Evolutionary conservation across 2,113 vertebrate genomes (phyloP), one percentile per base, ranked within the genome.

Genomic region (Andinoacara biseriatus): DNA sequence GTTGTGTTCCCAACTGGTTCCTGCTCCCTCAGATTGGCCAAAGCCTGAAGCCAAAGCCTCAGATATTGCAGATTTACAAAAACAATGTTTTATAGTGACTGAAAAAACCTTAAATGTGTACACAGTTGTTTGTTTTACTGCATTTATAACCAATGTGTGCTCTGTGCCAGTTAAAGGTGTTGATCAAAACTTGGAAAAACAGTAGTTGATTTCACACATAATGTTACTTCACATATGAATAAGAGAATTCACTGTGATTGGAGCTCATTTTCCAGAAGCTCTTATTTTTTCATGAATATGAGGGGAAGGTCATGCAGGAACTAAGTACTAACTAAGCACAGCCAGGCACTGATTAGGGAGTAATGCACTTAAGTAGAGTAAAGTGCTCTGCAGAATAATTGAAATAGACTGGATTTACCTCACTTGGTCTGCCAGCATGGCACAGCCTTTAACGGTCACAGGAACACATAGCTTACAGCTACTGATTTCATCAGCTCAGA

Each of bases 361-460:
- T 90, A 92, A 94, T 93, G 86, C 84, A 93, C 89, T 93, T 92
- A 93, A 94, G 86, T 87, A 85, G 85, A 84, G 82, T 88, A 92
- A 93, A 94, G 88, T 81, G 65, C 89, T 87, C 58, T 9, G 57
- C 79, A 90, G 92, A 91, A 89, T 92, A 94, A 92, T 88, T 89
- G 86, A 90, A 90, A 90, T 87, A 84, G 86, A 79, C 74, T 88
- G 85, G 81, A 92, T 95, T 95, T 90, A 69, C 87, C 75, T 85
- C 80, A 61, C 86, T 90, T 52, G 80, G 60, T 57, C 83, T 92
- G 88, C 83, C 91, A 94, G 67, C 89, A 77, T 76, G 82, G 85
- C 87, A 83, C 80, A 74, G 85, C 40, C 65, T 81, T 26, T 84
- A 85, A 43, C 83, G 20, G 74, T 81, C 35, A 65, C 87, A 87